A percentile compares a stretch with the other conserved stretches of the same genome.
phyloP scores from a whole-genome alignment of 2,113 vertebrate species.

The Pseudonaja textilis region DNA sequence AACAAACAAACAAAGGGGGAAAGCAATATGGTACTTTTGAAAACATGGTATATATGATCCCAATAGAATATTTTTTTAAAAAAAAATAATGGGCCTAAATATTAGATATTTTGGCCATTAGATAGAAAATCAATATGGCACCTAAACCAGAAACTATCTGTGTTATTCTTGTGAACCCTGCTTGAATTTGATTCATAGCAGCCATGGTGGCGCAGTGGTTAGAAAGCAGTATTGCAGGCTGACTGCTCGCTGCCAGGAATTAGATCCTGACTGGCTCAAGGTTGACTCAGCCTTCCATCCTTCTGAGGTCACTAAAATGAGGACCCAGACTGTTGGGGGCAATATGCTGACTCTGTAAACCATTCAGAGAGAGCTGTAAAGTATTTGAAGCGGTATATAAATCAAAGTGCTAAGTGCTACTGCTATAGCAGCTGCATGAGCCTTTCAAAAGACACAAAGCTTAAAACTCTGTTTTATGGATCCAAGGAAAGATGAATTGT shows the following conservation, averaged over 20 bases:
- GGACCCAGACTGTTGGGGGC: neutral
- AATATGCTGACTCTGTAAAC: neutral
- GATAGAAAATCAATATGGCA: neutral
- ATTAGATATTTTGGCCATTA: neutral
- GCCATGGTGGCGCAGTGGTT: neutral
- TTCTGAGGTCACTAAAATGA: neutral
- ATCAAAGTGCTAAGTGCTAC: neutral
- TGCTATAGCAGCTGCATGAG: neutral
- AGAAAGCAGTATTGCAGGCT: neutral
- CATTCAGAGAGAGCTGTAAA: neutral
- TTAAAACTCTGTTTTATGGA: neutral
- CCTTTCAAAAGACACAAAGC: neutral
- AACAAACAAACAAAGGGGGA: too few relatives aligned
- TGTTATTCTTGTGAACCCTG: neutral
- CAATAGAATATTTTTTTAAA: neutral
- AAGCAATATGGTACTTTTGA: too few relatives aligned
- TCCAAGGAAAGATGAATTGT: neutral
- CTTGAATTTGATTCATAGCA: neutral
- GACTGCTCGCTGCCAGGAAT: neutral
- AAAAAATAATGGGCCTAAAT: neutral
- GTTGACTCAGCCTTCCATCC: neutral
- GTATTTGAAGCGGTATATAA: neutral
- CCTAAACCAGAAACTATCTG: neutral
- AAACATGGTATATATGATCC: neutral
- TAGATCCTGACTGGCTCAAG: neutral